Percentiles rank a stretch among this genome's conserved stretches.
These are phyloP conservation scores for Orestias chungarensis DNA, from an alignment of 2,797 vertebrate species.

Conservation along the genomic window DNA sequence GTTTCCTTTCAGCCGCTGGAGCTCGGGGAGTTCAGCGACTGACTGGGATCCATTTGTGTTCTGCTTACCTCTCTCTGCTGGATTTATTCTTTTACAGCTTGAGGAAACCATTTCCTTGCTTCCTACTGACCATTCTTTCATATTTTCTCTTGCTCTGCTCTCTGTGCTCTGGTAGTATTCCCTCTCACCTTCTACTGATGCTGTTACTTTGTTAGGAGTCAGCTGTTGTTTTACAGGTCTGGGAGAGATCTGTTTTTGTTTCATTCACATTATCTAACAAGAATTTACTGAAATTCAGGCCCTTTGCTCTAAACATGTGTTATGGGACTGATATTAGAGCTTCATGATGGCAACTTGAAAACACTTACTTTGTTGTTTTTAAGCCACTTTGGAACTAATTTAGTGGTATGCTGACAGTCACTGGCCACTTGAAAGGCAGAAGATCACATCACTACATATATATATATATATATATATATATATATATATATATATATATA, in stretches of 20 bases:
- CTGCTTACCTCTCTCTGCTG: constrained; percentile 21
- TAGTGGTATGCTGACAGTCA: background rate
- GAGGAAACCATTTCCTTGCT: constrained; percentile 30
- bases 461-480: too few relatives aligned
- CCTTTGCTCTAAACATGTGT: background rate
- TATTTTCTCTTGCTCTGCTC: constrained; percentile 3
- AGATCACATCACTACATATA: too few relatives aligned
- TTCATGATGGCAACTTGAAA: background rate
- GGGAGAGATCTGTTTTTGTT: background rate
- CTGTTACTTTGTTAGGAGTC: background rate
- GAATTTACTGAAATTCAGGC: background rate
- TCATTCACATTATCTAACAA: background rate
- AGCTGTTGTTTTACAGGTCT: background rate
- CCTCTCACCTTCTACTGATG: background rate
- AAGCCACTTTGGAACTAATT: background rate
- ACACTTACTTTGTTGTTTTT: background rate
- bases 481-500: too few relatives aligned
- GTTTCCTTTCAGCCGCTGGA: constrained; percentile 51
- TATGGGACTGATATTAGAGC: background rate
- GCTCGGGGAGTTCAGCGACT: constrained; percentile 25
- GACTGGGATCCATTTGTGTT: constrained; percentile 29
- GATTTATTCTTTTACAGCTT: constrained; percentile 52
- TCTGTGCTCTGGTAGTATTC: background rate
- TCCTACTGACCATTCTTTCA: constrained; percentile 22
- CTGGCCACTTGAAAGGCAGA: too few relatives aligned